Percentiles rank a stretch among this genome's conserved stretches.
Evolutionary conservation across 1,140 invertebrate species (phyloP).

Genomic region (Ridgeia piscesae): DNA sequence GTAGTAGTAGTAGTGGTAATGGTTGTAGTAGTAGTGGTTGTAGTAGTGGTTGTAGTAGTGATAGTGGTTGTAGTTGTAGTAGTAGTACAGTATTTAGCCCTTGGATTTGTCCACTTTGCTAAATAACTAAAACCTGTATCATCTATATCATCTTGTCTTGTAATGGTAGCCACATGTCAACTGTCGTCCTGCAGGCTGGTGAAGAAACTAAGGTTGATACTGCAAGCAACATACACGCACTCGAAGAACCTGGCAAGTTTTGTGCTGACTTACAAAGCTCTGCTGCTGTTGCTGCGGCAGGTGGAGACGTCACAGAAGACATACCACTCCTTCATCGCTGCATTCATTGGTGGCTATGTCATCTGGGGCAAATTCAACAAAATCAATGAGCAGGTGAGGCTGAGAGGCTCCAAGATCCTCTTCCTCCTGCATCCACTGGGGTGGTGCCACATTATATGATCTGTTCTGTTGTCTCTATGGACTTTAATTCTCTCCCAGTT

Average conservation of each 20-base stretch:
- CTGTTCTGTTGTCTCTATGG: no score
- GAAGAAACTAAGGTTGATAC: constrained; percentile 47
- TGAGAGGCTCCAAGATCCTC: constrained; percentile 8
- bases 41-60: no score
- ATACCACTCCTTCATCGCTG: constrained; percentile 59
- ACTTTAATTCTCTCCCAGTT: no score
- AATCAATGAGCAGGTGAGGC: constrained; percentile 62
- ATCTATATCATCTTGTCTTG: neutral
- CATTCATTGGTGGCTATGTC: constrained; percentile 59
- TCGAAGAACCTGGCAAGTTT: constrained; percentile 61
- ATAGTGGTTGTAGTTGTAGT: no score
- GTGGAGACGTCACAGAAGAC: constrained; percentile 38
- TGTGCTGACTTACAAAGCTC: constrained; percentile 58
- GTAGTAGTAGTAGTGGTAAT: no score
- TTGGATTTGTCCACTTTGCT: no score
- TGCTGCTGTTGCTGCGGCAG: constrained; percentile 47
- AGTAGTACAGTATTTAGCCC: no score
- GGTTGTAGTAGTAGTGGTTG: no score
- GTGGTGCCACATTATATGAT: no score
- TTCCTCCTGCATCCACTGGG: no score
- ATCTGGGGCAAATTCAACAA: constrained; percentile 63
- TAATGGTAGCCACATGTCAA: neutral
- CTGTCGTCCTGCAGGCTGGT: neutral
- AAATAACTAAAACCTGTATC: neutral
- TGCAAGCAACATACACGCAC: constrained; percentile 60